Evolutionary conservation across 1,140 invertebrate genomes (phyloP).

Genomic region (Aplysia californica): DNA sequence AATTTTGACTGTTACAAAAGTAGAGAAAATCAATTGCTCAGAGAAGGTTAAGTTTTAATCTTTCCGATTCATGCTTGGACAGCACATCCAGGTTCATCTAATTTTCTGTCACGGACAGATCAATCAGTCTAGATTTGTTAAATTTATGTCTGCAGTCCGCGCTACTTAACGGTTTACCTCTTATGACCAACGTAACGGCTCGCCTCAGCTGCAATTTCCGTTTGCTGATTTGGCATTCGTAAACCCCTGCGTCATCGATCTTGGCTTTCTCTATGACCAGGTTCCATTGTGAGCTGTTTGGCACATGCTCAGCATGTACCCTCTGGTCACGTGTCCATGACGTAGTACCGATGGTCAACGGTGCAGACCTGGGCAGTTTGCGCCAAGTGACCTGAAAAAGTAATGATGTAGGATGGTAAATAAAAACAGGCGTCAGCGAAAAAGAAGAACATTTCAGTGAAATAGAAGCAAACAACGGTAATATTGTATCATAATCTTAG

Average conservation of each 20-base stretch:
- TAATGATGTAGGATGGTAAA: not conserved
- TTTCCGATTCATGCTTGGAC: too few species aligned
- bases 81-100: too few species aligned
- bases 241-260: constrained; percentile 26
- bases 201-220: constrained; percentile 24
- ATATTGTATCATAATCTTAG: not conserved
- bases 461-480: not conserved
- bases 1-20: too few species aligned
- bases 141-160: not conserved
- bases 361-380: constrained; percentile 30
- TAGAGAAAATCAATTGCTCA: too few species aligned
- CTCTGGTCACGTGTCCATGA: constrained; percentile 37
- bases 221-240: constrained; percentile 39
- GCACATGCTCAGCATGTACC: constrained; percentile 41
- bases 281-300: constrained; percentile 44
- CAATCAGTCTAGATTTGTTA: too few species aligned
- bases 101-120: too few species aligned
- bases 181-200: constrained; percentile 27
- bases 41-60: too few species aligned
- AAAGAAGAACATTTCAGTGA: not conserved
- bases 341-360: constrained; percentile 34
- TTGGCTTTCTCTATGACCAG: constrained; percentile 36
- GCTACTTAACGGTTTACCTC: constrained; percentile 26
- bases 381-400: constrained; percentile 37
- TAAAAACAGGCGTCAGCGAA: too few species aligned